Evolutionary conservation across 2,888 invertebrate genomes (phyloP), one percentile per base, ranked within the genome.

Genomic region (Ernsta delagoae): DNA sequence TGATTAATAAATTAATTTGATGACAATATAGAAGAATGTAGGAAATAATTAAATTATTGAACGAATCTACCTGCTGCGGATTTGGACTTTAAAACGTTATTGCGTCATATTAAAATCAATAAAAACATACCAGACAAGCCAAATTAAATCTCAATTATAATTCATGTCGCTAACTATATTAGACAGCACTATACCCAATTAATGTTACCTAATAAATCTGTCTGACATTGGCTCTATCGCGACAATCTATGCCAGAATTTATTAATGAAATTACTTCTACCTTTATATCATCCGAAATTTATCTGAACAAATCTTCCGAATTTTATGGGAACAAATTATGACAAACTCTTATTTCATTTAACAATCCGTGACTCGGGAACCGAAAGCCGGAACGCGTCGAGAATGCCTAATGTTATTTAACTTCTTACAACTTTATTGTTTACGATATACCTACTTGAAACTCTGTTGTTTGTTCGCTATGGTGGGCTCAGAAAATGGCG

Each of bases 311-410:
- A 56, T 56, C 56, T 36, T 56, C 65, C 59, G 56, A 70, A 69
- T 73, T 73, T 65, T 70, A 71, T 73, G 57, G 50, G 64, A 62
- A 54, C 67, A 71, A 76, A 75, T 85, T 83, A 85, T 87, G 84
- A 84, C 78, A 77, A 81, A 86, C 83, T 83, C 80, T 82, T 83
- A 84, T 85, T 84, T 86, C 82, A 83, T 85, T 87, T 83, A 85
- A 83, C 81, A 75, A 82, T 80, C 79, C 84, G 83, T 83, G 79
- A 83, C 80, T 81, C 74, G 80, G 78, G 78, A 77, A 53, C 77
- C 77, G 75, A 79, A 78, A 78, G 77, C 75, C 72, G 69, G 72
- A 78, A 85, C 83, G 84, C 81, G 81, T 70, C 71, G 74, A 73
- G 84, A 88, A 87, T 88, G 73, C 76, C 75, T 81, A 84, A 85